Base-by-base conservation (phyloP, 2,888 invertebrate genomes). In the Epinotia bilunana region DNA sequence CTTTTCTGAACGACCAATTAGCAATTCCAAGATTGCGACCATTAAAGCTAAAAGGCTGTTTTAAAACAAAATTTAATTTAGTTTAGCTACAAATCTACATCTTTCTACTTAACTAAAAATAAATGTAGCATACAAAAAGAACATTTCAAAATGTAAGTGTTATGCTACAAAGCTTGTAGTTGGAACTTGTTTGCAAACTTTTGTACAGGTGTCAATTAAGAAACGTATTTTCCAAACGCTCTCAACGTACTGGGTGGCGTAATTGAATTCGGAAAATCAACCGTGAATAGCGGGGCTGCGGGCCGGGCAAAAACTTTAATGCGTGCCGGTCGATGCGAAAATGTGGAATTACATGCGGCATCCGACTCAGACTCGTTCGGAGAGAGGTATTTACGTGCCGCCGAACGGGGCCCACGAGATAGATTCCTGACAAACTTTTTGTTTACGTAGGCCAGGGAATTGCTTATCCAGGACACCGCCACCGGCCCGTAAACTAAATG, bases 241-340 rank as follows among this genome's bases (percentile, higher is more conserved):
- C 85, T 84, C 84, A 87, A 88, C 89, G 88, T 90, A 88, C 87
- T 87, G 89, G 84, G 88, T 87, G 84, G 84, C 83, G 86, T 85
- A 89, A 90, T 90, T 88, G 87, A 88, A 91, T 90, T 90, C 81
- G 86, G 87, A 84, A 89, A 91, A 92, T 92, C 89, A 90, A 88
- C 88, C 87, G 85, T 85, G 86, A 89, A 90, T 87, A 87, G 87
- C 18, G 46, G 13, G 9, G 53, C 28, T 53, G 81, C 83, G 78
- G 82, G 78, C 83, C 80, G 80, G 81, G 86, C 86, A 92, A 91
- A 92, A 93, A 93, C 89, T 91, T 91, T 85, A 91, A 91, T 90
- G 88, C 85, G 88, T 89, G 85, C 83, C 84, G 86, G 88, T 86
- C 84, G 84, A 88, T 86, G 90, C 84, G 89, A 91, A 89, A 90